Evolutionary conservation across 2,888 invertebrate species (phyloP).

Genomic region (Stratiomys singularior): DNA sequence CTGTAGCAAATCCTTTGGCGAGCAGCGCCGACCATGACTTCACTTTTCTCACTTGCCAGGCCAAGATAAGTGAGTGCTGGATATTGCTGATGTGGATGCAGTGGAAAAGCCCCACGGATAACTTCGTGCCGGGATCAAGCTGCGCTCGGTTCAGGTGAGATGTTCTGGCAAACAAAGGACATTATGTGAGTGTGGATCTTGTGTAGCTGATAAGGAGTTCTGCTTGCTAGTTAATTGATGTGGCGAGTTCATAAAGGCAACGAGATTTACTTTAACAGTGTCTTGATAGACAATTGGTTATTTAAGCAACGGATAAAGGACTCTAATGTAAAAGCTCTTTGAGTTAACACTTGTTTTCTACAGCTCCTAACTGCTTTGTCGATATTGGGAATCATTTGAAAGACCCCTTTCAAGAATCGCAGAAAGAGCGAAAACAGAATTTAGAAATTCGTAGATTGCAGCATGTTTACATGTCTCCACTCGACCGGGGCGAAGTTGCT

Average conservation of each 20-base stretch:
- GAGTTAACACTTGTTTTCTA: no score
- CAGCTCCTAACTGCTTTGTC: no score
- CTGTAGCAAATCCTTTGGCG: background rate
- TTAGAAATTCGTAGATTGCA: no score
- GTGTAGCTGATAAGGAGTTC: background rate
- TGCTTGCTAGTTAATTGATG: constrained; percentile 15
- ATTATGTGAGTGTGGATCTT: background rate
- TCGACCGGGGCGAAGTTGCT: no score
- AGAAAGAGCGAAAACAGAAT: no score
- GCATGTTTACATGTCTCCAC: no score
- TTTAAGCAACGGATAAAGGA: no score
- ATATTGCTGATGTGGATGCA: background rate
- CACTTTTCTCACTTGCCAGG: constrained; percentile 3
- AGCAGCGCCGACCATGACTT: background rate
- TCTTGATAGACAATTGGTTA: background rate
- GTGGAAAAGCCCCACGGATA: background rate
- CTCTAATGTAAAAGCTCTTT: no score
- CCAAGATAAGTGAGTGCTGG: background rate
- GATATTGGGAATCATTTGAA: no score
- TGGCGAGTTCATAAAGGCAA: background rate
- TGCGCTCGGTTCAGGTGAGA: constrained; percentile 13
- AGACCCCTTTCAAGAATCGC: no score
- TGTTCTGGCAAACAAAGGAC: background rate
- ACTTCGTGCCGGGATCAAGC: background rate
- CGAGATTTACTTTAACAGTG: background rate